Evolutionary conservation across 2,888 invertebrate species (phyloP).

Genomic region (Gnatocerus cornutus): DNA sequence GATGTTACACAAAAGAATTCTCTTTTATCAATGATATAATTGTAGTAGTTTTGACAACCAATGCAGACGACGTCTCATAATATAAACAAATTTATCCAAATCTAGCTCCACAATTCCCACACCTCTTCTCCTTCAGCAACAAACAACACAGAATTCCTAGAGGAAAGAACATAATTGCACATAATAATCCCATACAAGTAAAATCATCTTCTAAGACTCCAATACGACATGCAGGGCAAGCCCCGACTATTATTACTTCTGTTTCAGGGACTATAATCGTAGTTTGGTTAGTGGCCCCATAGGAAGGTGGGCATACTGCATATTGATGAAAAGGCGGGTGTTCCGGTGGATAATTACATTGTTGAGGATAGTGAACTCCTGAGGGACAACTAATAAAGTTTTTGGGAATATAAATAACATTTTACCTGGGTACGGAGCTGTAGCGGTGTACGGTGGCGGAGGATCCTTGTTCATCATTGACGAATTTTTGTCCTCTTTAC

Average conservation of each 20-base stretch:
- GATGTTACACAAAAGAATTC: no score
- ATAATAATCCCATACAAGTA: conserved; percentile 87
- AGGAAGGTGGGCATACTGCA: conserved; percentile 42
- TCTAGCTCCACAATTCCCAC: conserved; percentile 90
- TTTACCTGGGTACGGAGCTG: conserved; percentile 37
- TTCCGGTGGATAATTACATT: conserved; percentile 18
- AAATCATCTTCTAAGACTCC: conserved; percentile 92
- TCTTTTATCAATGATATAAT: no score
- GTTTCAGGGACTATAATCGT: conserved; percentile 79
- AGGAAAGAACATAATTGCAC: conserved; percentile 91
- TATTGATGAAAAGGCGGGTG: conserved; percentile 27
- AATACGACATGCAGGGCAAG: conserved; percentile 91
- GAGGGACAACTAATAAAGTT: neutral
- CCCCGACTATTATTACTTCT: conserved; percentile 88
- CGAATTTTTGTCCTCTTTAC: no score
- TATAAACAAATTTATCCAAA: conserved; percentile 74
- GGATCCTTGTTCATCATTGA: conserved; percentile 43
- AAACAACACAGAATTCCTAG: conserved; percentile 91
- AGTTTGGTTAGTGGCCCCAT: conserved; percentile 60
- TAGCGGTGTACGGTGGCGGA: conserved; percentile 38
- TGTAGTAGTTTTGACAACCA: no score
- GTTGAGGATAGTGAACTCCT: conserved; percentile 38
- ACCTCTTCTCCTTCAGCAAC: conserved; percentile 86
- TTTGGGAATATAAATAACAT: neutral
- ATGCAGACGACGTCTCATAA: no score